These are phyloP conservation scores for Drosophila cognata DNA, from an alignment of 2,888 invertebrate species.

Conservation along the genomic window DNA sequence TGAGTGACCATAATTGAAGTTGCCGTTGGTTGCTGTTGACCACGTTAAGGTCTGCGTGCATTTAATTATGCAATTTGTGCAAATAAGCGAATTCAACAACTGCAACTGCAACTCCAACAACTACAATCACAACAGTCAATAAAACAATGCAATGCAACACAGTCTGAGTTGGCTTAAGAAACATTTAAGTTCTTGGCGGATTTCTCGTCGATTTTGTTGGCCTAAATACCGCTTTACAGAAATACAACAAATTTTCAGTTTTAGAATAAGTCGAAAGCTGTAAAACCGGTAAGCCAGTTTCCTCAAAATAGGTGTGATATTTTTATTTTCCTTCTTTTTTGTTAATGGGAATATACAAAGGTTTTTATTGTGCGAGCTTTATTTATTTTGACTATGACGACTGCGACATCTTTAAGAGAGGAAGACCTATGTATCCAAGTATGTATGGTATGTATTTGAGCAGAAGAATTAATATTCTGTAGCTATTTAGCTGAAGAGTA, in stretches of 20 bases:
- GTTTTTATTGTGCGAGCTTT: slow-evolving; percentile 34
- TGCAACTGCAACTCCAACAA: slow-evolving; percentile 29
- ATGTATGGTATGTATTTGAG: not conserved
- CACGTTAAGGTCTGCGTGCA: slow-evolving; percentile 76
- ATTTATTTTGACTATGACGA: slow-evolving; percentile 6
- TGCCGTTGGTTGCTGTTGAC: slow-evolving; percentile 41
- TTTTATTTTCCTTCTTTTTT: slow-evolving; percentile 1
- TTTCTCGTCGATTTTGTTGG: slow-evolving; percentile 47
- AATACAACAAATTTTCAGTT: slow-evolving; percentile 28
- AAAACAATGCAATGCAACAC: slow-evolving; percentile 1
- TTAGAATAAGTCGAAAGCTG: slow-evolving; percentile 63
- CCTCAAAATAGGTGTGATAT: slow-evolving; percentile 56
- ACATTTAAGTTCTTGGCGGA: slow-evolving; percentile 51
- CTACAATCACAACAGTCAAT: slow-evolving; percentile 16
- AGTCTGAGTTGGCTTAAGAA: slow-evolving; percentile 8
- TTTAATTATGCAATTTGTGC: slow-evolving; percentile 80
- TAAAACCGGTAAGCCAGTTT: slow-evolving; percentile 56
- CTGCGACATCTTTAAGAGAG: not conserved
- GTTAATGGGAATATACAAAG: slow-evolving; percentile 33
- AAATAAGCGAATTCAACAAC: slow-evolving; percentile 53
- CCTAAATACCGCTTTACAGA: slow-evolving; percentile 54
- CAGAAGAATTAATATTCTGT: not conserved
- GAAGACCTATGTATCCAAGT: not conserved
- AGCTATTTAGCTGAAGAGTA: not conserved
- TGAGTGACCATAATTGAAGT: slow-evolving; percentile 72